These are phyloP conservation scores for Acronicta psi DNA, from an alignment of 2,888 invertebrate species.

Conservation along the genomic window DNA sequence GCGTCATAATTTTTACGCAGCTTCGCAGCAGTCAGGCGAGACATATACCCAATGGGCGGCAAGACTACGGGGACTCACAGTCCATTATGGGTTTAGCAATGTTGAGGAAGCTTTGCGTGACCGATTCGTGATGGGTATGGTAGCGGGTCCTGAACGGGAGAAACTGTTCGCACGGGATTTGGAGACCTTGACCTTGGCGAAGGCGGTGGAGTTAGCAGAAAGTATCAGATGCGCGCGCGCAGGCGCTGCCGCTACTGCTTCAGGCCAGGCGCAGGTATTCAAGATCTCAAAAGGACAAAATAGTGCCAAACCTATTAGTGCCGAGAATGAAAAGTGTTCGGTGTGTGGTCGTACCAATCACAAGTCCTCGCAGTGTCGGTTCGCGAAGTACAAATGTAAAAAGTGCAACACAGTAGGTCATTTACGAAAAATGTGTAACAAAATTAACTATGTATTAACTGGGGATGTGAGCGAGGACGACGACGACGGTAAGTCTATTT, in stretches of 20 bases:
- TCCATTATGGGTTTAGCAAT: too few species aligned
- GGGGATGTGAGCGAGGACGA: constrained; percentile 10
- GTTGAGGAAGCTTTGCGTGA: too few species aligned
- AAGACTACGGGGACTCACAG: too few species aligned
- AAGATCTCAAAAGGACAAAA: neutral
- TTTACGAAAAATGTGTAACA: neutral
- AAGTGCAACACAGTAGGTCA: neutral
- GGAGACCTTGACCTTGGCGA: neutral
- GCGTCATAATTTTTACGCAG: too few species aligned
- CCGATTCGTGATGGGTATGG: too few species aligned
- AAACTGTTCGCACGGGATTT: neutral
- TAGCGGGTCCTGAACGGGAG: neutral
- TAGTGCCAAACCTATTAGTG: too few species aligned
- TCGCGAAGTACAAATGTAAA: neutral
- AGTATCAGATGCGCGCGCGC: too few species aligned
- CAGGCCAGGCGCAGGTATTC: neutral
- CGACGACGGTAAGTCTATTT: neutral
- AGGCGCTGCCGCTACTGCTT: too few species aligned
- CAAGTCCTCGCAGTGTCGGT: neutral
- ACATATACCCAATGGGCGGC: too few species aligned
- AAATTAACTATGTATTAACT: neutral
- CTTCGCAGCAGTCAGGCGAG: too few species aligned
- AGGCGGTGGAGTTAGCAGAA: too few species aligned
- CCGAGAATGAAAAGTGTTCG: neutral
- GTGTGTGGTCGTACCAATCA: neutral